Evolutionary conservation across 2,113 vertebrate genomes (phyloP), one percentile per base, ranked within the genome.

Genomic region (Jacana jacana): DNA sequence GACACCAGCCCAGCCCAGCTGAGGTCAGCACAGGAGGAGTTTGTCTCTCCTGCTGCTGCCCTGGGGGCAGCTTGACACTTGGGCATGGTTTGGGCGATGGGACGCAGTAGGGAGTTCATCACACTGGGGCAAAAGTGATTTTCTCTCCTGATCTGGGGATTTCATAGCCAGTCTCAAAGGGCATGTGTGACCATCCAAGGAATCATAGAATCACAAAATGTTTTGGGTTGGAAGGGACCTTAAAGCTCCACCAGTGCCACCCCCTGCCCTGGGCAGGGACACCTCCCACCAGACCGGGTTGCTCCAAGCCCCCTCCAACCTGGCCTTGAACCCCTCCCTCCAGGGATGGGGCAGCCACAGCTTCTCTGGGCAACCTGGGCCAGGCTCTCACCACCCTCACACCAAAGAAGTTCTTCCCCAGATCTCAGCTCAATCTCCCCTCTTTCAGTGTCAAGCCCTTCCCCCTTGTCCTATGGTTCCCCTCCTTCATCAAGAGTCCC

Each of bases 91-190:
- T 35, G 48, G 30, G 70, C 16, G 3, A 11, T 2, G 22, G 25
- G 48, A 49, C 14, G 44, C 24, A 1, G 2, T 1, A 1, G 28
- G 15, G n/a, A 86, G 14, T 22, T 18, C 64, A 35, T 16, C 44
- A 7, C 0, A 0, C 13, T 7, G 28, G n/a, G 55, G 49, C 7
- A 30, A 31, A 10, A 37, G 28, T 2, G 8, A 3, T 6, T 44
- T 72, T 37, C 40, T 42, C 10, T 51, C 58, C 68, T 81, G 12
- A 80, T 17, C 51, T 14, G 13, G 18, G 49, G 44, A 8, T 86
- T 71, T 13, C 3, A 7, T 9, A 0, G 10, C 23, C 40, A 60
- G 33, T 25, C 68, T 30, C 8, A 46, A 15, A 31, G 19, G 19
- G 17, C 22, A 15, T n/a, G n/a, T n/a, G n/a, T n/a, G n/a, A n/a